Percentiles rank a stretch among this genome's conserved stretches.
These are phyloP conservation scores for Osmerus eperlanus DNA, from an alignment of 2,113 vertebrate species.

Conservation along the genomic window DNA sequence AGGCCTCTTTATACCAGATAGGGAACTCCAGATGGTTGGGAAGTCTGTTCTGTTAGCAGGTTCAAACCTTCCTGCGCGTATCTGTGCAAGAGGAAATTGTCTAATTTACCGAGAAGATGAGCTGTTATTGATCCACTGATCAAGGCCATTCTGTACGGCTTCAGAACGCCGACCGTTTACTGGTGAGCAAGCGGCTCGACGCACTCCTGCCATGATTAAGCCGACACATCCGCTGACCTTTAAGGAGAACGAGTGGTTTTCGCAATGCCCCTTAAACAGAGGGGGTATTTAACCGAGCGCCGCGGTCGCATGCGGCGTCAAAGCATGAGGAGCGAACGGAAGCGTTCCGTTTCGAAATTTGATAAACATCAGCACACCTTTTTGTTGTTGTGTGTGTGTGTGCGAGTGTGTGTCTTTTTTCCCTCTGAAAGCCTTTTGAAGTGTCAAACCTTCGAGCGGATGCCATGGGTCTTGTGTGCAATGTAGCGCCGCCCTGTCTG, in stretches of 20 bases:
- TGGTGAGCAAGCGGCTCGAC: not conserved
- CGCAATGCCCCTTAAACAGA: not conserved
- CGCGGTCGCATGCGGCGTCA: not conserved
- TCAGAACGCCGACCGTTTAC: not conserved
- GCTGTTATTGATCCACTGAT: constrained; percentile 15
- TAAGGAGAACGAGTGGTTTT: not conserved
- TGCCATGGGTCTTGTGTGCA: constrained; percentile 26
- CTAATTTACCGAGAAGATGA: constrained; percentile 16
- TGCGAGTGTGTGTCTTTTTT: too few species aligned
- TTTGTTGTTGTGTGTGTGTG: not conserved
- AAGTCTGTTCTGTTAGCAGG: too few species aligned
- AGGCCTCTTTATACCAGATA: not conserved
- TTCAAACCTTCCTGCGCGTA: not conserved
- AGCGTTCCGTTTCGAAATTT: not conserved
- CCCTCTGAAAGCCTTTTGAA: constrained; percentile 29
- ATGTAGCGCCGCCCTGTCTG: constrained; percentile 37
- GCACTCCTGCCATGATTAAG: not conserved
- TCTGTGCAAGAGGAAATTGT: constrained; percentile 1
- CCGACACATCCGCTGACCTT: constrained; percentile 20
- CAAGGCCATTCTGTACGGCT: not conserved
- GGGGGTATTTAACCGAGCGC: not conserved
- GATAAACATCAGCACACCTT: constrained; percentile 5
- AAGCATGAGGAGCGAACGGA: not conserved
- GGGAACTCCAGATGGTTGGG: too few species aligned
- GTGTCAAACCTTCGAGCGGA: constrained; percentile 39